These are phyloP conservation scores for Drosophila kikkawai DNA, from an alignment of 1,140 invertebrate species.

Conservation along the genomic window DNA sequence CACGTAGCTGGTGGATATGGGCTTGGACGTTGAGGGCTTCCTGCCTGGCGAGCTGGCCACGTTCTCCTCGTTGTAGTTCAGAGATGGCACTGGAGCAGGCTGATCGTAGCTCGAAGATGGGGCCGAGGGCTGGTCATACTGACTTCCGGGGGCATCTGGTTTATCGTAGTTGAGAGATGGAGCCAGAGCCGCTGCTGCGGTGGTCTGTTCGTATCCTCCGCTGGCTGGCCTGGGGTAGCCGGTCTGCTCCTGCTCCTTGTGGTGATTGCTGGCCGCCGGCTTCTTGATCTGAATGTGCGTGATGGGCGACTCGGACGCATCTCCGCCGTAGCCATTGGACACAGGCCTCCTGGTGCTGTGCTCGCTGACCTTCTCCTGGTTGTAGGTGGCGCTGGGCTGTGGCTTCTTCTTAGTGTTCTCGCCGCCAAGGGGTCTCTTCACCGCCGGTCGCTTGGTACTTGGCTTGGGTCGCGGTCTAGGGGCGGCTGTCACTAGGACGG, in stretches of 20 bases:
- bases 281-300: slow-evolving; percentile 65
- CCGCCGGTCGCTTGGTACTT: slow-evolving; percentile 44
- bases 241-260: slow-evolving; percentile 37
- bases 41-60: slow-evolving; percentile 61
- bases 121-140: slow-evolving; percentile 27
- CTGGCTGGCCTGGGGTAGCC: slow-evolving; percentile 23
- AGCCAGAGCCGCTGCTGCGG: slow-evolving; percentile 10
- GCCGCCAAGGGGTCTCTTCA: slow-evolving; percentile 36
- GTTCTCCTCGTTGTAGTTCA: slow-evolving; percentile 48
- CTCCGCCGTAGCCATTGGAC: slow-evolving; percentile 18
- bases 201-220: slow-evolving; percentile 30
- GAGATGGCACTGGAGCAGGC: slow-evolving; percentile 27
- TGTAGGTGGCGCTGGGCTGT: slow-evolving; percentile 32
- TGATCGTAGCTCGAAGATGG: slow-evolving; percentile 50
- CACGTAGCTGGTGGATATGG: slow-evolving; percentile 87
- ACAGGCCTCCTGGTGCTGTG: slow-evolving; percentile 37
- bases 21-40: slow-evolving; percentile 71
- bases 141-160: slow-evolving; percentile 28
- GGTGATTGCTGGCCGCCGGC: slow-evolving; percentile 28
- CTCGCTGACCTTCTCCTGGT: slow-evolving; percentile 26
- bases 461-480: slow-evolving; percentile 66
- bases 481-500: slow-evolving; percentile 60
- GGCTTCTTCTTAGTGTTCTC: slow-evolving; percentile 52
- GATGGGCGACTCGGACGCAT: slow-evolving; percentile 49
- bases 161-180: slow-evolving; percentile 46